Percentiles rank a stretch among this genome's conserved stretches.
phyloP scores from a whole-genome alignment of 2,113 vertebrate species.

The Pteronura brasiliensis region DNA sequence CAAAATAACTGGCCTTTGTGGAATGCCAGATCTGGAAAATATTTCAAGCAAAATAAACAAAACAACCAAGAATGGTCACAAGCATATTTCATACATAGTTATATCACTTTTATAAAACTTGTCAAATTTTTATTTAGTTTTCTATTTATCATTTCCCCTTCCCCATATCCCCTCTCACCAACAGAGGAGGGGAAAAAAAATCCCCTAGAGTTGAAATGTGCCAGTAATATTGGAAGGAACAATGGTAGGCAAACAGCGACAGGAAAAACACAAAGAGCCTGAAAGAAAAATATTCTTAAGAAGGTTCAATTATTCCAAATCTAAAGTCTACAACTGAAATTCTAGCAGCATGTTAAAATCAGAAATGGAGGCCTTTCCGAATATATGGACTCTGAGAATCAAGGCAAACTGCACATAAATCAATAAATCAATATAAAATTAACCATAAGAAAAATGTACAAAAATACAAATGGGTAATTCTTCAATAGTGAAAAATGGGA shows the following conservation, averaged over 20 bases:
- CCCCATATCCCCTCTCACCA: neutral
- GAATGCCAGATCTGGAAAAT: neutral
- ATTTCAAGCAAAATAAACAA: slow-evolving; percentile 2
- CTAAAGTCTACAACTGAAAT: slow-evolving; percentile 37
- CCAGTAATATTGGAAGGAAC: neutral
- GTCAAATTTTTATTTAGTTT: neutral
- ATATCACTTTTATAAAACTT: slow-evolving; percentile 11
- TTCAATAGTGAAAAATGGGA: slow-evolving; percentile 14
- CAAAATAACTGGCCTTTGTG: neutral
- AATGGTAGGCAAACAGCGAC: neutral
- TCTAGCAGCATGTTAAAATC: neutral
- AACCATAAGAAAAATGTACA: slow-evolving; percentile 9
- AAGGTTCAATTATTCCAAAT: neutral
- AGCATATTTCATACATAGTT: neutral
- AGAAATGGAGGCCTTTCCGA: neutral
- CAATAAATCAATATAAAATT: slow-evolving; percentile 1
- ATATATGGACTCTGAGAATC: slow-evolving; percentile 14
- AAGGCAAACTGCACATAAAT: neutral
- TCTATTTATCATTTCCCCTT: neutral
- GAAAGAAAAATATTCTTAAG: neutral
- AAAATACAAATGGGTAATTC: neutral
- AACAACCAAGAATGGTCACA: neutral
- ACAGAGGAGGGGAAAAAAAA: neutral
- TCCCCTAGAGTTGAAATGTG: neutral
- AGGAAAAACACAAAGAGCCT: neutral